Evolutionary conservation across 1,140 invertebrate genomes (phyloP), one percentile per base, ranked within the genome.

Genomic region (Artemia franciscana): DNA sequence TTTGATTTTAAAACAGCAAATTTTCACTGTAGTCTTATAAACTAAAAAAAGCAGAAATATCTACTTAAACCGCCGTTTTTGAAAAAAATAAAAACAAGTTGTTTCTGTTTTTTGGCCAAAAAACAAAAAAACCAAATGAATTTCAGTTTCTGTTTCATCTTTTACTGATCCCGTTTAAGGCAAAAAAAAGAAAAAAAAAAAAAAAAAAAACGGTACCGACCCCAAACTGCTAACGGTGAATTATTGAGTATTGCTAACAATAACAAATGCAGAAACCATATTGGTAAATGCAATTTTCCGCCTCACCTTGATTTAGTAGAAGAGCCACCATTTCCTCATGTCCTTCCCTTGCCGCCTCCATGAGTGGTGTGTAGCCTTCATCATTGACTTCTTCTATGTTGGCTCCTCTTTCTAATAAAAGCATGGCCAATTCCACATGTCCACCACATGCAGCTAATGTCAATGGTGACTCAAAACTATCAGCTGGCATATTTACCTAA

Each of bases 311-410:
- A 67, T 84, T 85, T 0, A 98, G 77, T 23, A 98, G 80, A 57
- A 96, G 76, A 27, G 90, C 88, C 9, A 98, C 93, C 89, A 98
- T 96, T 73, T 95, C 91, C 72, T 97, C 89, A 73, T 99, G 94
- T 23, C 95, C 95, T 76, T 98, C 95, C 15, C 95, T 77, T 0
- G 92, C 90, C 61, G 93, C 94, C 78, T 98, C 95, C 91, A 94
- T 95, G 39, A 99, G 75, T n/a, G 94, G 93, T 5, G 94, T 98
- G 73, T 98, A 98, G n/a, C 94, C 93, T 77, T 98, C 95, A 73
- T 98, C 94, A 75, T 98, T 98, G 25, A 89, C 93, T 77, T 98
- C 95, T 75, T 99, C 95, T 67, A 98, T 92, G 73, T 98, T 96
- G 21, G 95, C 95, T 64, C 93, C 94, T 62, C 92, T 78, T 71